phyloP scores from a whole-genome alignment of 2,797 vertebrate species.

The Artibeus jamaicensis region DNA sequence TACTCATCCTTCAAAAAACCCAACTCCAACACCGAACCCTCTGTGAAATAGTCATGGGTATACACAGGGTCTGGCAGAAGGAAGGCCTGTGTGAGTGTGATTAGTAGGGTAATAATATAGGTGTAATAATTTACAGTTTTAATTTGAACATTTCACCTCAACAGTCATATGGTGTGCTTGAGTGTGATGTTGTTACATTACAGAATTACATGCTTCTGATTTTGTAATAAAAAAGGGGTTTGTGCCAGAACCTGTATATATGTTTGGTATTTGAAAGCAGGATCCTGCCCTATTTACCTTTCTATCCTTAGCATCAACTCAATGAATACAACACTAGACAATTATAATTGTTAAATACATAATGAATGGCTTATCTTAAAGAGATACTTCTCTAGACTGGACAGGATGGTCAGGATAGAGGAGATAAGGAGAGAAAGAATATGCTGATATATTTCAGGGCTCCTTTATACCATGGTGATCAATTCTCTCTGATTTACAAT shows the following conservation, averaged over 20 bases:
- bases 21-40: neutral
- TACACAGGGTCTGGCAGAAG: no score
- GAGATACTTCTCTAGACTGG: neutral
- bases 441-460: neutral
- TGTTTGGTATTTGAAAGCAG: neutral
- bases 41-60: neutral
- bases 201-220: no score
- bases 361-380: neutral
- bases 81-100: no score
- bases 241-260: neutral
- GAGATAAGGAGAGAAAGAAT: neutral
- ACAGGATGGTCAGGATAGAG: neutral
- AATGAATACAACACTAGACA: neutral
- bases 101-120: no score
- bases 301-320: neutral
- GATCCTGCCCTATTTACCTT: neutral
- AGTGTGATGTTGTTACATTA: no score
- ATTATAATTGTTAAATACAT: neutral
- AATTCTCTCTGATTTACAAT: neutral
- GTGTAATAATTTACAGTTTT: no score
- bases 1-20: neutral
- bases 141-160: no score
- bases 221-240: no score
- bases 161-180: no score
- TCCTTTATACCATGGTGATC: neutral